Evolutionary conservation across 1,140 invertebrate species (phyloP).

Genomic region (Zophobas atratus): DNA sequence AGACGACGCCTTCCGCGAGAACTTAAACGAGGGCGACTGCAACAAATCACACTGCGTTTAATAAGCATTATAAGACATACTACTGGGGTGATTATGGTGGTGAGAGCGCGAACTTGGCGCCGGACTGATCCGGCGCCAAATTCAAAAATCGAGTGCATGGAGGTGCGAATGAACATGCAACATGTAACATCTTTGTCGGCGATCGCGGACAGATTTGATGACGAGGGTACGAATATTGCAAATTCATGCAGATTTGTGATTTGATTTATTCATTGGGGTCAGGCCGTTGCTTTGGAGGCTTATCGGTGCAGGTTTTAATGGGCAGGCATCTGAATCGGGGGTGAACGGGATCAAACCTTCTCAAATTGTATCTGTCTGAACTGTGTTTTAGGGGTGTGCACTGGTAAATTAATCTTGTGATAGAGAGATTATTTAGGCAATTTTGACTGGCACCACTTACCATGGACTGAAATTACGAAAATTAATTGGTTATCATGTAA

Average conservation of each 20-base stretch:
- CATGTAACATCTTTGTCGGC: too few relatives aligned
- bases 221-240: not conserved
- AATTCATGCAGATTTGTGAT: not conserved
- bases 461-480: too few relatives aligned
- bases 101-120: too few relatives aligned
- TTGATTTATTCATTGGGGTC: not conserved
- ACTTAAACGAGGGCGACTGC: slow-evolving; percentile 97
- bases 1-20: slow-evolving; percentile 96
- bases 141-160: not conserved
- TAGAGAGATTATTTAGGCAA: too few relatives aligned
- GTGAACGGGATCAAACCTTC: not conserved
- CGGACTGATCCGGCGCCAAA: too few relatives aligned
- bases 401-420: too few relatives aligned
- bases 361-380: not conserved
- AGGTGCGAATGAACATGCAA: not conserved
- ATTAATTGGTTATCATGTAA: too few relatives aligned
- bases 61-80: slow-evolving; percentile 62
- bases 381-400: too few relatives aligned
- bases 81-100: slow-evolving; percentile 37
- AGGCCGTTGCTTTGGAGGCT: not conserved
- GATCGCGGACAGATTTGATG: too few relatives aligned
- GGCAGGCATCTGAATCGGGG: too few relatives aligned
- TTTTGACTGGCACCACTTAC: too few relatives aligned
- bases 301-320: too few relatives aligned
- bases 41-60: slow-evolving; percentile 75